A percentile compares a stretch with the other conserved stretches of the same genome.
Evolutionary conservation across 2,888 invertebrate species (phyloP).

Genomic region (Heliconius charithonia): DNA sequence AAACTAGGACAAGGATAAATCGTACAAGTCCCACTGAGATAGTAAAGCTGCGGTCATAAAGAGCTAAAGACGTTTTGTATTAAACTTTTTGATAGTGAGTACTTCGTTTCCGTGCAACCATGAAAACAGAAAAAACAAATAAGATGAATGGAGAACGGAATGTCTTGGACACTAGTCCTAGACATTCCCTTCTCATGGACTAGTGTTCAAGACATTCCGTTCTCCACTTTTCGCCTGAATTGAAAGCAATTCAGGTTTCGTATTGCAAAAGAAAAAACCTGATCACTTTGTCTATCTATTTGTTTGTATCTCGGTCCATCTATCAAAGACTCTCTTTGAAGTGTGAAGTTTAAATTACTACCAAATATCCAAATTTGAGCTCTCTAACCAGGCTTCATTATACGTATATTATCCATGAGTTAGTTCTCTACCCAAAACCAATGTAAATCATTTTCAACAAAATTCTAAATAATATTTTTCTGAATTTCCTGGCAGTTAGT

Average conservation of each 20-base stretch:
- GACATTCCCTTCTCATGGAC: not conserved
- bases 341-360: too few relatives aligned
- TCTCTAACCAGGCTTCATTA: too few relatives aligned
- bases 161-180: not conserved
- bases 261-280: too few relatives aligned
- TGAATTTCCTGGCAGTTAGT: conserved; percentile 3
- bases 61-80: not conserved
- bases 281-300: too few relatives aligned
- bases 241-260: not conserved
- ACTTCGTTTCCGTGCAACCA: not conserved
- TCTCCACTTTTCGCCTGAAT: not conserved
- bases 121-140: not conserved
- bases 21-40: conserved; percentile 29
- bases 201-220: not conserved
- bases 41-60: conserved; percentile 18
- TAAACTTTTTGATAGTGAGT: not conserved
- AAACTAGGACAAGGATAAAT: conserved; percentile 41
- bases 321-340: too few relatives aligned
- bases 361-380: too few relatives aligned
- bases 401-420: too few relatives aligned
- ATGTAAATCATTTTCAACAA: not conserved
- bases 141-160: too few relatives aligned
- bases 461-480: conserved; percentile 1
- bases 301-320: too few relatives aligned
- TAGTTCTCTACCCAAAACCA: not conserved